Evolutionary conservation across 2,113 vertebrate species (phyloP).

Genomic region (Holacanthus passer): DNA sequence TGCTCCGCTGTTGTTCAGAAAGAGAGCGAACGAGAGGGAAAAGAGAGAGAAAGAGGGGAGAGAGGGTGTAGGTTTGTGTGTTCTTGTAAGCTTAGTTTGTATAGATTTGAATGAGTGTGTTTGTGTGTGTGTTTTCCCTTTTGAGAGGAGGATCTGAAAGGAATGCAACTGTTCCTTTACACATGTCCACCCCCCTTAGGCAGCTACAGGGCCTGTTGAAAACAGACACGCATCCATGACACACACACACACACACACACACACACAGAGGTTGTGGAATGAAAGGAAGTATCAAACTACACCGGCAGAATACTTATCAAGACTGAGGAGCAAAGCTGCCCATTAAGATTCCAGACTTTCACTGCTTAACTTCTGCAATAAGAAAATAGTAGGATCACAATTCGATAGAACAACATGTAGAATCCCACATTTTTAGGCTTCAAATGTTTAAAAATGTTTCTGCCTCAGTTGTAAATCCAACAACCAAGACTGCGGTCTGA

Average conservation of each 20-base stretch:
- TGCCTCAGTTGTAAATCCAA: neutral
- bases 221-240: slow-evolving; percentile 74
- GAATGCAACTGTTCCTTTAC: slow-evolving; percentile 83
- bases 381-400: slow-evolving; percentile 59
- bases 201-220: slow-evolving; percentile 73
- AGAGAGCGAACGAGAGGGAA: slow-evolving; percentile 21
- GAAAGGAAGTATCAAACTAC: slow-evolving; percentile 84
- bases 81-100: slow-evolving; percentile 71
- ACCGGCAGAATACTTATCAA: slow-evolving; percentile 82
- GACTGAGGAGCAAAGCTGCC: slow-evolving; percentile 78
- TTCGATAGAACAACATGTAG: slow-evolving; percentile 11
- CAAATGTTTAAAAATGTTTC: neutral
- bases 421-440: slow-evolving; percentile 5
- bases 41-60: slow-evolving; percentile 42
- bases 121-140: slow-evolving; percentile 63
- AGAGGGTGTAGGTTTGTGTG: slow-evolving; percentile 66
- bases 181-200: slow-evolving; percentile 76
- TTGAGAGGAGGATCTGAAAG: slow-evolving; percentile 81
- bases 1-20: slow-evolving; percentile 76
- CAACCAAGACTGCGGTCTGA: neutral
- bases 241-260: slow-evolving; percentile 39
- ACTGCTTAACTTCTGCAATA: slow-evolving; percentile 69
- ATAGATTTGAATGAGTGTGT: slow-evolving; percentile 70
- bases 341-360: slow-evolving; percentile 80
- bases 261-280: slow-evolving; percentile 71